A percentile compares a stretch with the other conserved stretches of the same genome.
Evolutionary conservation across 2,888 invertebrate genomes (phyloP).

Genomic region (Eristalis tenax): DNA sequence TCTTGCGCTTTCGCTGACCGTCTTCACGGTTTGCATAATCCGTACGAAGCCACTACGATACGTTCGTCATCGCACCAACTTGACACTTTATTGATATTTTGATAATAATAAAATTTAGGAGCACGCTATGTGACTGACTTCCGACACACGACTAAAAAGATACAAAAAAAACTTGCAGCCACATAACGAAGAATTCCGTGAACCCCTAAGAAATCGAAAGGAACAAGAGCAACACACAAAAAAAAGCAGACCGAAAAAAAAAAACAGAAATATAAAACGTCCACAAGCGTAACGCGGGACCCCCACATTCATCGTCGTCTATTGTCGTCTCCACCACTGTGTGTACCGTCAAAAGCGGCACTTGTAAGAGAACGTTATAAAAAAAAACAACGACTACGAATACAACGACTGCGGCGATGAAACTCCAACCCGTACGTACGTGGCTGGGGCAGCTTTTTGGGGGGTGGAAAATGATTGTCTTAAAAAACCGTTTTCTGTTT

Average conservation of each 20-base stretch:
- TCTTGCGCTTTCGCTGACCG: neutral
- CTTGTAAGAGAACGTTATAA: constrained; percentile 50
- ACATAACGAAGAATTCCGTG: constrained; percentile 61
- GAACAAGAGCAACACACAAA: neutral
- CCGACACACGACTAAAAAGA: constrained; percentile 81
- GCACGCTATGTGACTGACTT: constrained; percentile 81
- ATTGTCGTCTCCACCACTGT: constrained; percentile 59
- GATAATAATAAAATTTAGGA: constrained; percentile 73
- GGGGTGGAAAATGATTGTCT: constrained; percentile 72
- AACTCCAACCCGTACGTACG: constrained; percentile 46
- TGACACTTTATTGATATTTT: constrained; percentile 72
- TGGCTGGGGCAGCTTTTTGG: constrained; percentile 51
- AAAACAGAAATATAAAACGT: constrained; percentile 34
- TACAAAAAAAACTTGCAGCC: constrained; percentile 73
- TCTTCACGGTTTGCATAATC: constrained; percentile 2
- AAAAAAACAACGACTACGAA: neutral
- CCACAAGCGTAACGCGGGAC: constrained; percentile 67
- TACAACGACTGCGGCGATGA: neutral
- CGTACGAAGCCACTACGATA: neutral
- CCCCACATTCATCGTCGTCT: constrained; percentile 61
- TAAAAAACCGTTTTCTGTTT: constrained; percentile 41
- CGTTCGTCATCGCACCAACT: constrained; percentile 60
- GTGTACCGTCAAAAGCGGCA: constrained; percentile 62
- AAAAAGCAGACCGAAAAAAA: constrained; percentile 13
- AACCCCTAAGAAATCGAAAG: constrained; percentile 60